These are phyloP conservation scores for rat (Rattus norvegicus) DNA, from an alignment of 2,113 vertebrate genomes.

Conservation along the genomic window GRCr8 NC_086034.1:5425501-5426000, in stretches of 20 bases:
- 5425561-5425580: background rate
- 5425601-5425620: background rate
- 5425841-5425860: background rate
- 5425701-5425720: background rate
- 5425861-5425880: background rate
- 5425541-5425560: background rate
- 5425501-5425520: background rate
- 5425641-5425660: background rate
- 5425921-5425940: background rate
- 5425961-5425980: slow-evolving; percentile 4
- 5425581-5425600: background rate
- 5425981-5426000: background rate
- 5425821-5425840: background rate
- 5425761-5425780: rapidly evolving
- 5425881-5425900: slow-evolving; percentile 23
- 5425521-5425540: background rate
- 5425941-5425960: background rate
- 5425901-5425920: slow-evolving; percentile 9
- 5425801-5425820: too few species aligned
- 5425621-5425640: background rate
- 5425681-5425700: background rate
- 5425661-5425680: background rate
- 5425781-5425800: background rate
- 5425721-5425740: background rate
- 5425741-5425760: background rate